Conservation (phyloP, 2,888 invertebrate species). For the Lacanobia oleracea region DNA sequence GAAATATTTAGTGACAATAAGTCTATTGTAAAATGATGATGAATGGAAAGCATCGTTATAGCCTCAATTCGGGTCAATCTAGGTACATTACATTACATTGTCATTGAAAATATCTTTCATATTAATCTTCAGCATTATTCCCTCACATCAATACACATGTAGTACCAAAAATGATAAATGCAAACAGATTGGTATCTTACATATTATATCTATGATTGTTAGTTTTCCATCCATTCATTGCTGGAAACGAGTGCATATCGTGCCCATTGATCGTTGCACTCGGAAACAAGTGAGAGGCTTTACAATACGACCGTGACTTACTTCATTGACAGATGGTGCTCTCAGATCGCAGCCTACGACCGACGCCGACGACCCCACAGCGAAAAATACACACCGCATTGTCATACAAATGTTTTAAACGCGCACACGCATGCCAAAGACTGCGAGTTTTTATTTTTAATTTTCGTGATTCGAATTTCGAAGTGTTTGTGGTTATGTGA, state of each 20-base stretch:
- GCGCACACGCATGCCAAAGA: conserved; percentile 67
- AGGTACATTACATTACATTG: not conserved
- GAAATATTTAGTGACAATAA: too few relatives aligned
- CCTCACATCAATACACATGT: conserved; percentile 12
- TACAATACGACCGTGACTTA: conserved; percentile 81
- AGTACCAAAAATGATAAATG: conserved; percentile 11
- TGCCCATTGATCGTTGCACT: conserved; percentile 64
- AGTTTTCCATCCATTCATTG: conserved; percentile 47
- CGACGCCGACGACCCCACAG: conserved; percentile 79
- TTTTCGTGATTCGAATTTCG: conserved; percentile 38
- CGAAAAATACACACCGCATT: conserved; percentile 78
- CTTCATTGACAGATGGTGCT: conserved; percentile 82
- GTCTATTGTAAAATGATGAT: not conserved
- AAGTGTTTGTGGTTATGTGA: conserved; percentile 44
- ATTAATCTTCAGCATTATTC: not conserved
- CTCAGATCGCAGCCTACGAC: conserved; percentile 73
- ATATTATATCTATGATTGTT: conserved; percentile 36
- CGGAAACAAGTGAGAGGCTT: conserved; percentile 82
- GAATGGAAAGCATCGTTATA: not conserved
- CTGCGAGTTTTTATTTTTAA: conserved; percentile 16
- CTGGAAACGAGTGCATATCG: conserved; percentile 14
- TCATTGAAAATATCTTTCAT: conserved; percentile 3
- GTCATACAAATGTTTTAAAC: conserved; percentile 79
- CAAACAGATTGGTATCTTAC: conserved; percentile 19
- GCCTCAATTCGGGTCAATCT: not conserved